These are phyloP conservation scores for Euglossa dilemma DNA, from an alignment of 1,140 invertebrate species.

Conservation along the genomic window DNA sequence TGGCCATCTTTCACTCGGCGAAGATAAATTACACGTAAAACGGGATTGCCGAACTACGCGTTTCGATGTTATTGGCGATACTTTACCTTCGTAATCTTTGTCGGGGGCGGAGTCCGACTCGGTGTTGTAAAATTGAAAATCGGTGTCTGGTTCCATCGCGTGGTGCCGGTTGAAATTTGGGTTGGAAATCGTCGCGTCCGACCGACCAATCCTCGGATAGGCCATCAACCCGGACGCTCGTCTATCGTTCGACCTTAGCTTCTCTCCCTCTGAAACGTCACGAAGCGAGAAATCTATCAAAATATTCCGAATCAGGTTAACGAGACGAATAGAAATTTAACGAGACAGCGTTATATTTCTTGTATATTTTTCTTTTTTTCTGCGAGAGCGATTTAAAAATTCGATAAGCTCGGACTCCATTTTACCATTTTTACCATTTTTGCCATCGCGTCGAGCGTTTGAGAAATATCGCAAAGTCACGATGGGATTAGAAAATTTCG, in stretches of 20 bases:
- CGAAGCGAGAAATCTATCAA: neutral
- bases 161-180: slow-evolving; percentile 43
- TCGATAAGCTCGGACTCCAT: no score
- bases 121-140: slow-evolving; percentile 52
- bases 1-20: neutral
- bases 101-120: slow-evolving; percentile 43
- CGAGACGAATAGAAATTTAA: no score
- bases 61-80: neutral
- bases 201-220: slow-evolving; percentile 68
- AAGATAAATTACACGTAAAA: slow-evolving; percentile 1
- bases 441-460: no score
- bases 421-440: no score
- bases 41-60: neutral
- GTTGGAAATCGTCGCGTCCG: slow-evolving; percentile 31
- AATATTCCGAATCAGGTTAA: neutral
- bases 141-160: slow-evolving; percentile 38
- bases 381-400: no score
- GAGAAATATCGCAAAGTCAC: no score
- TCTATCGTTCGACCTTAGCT: slow-evolving; percentile 64
- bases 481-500: no score
- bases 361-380: no score
- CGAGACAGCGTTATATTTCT: no score
- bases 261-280: slow-evolving; percentile 60
- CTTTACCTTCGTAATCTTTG: slow-evolving; percentile 66
- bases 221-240: slow-evolving; percentile 65